Conservation (phyloP, 2,888 invertebrate species). For the Odontothrips loti region DNA sequence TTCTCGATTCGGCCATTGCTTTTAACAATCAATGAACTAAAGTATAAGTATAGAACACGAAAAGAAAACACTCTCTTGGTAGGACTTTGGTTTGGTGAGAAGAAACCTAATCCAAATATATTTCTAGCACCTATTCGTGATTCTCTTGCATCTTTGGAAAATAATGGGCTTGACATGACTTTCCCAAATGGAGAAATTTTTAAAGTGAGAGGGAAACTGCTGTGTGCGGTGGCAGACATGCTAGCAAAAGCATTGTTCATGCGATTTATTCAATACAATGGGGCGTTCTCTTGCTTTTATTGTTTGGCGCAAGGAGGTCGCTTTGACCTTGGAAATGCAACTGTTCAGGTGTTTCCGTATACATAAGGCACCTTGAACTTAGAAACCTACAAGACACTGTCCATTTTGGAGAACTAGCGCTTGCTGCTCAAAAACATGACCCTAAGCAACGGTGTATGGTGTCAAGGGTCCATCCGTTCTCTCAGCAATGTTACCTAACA, state of each 20-base stretch:
- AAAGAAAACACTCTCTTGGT: not conserved
- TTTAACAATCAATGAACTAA: not conserved
- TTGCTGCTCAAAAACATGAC: not conserved
- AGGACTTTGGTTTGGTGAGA: not conserved
- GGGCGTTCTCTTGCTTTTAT: too few species aligned
- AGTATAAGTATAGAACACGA: not conserved
- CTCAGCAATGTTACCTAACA: not conserved
- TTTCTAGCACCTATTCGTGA: not conserved
- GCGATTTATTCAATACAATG: too few species aligned
- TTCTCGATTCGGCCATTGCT: not conserved
- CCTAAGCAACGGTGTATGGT: not conserved
- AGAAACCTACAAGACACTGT: not conserved
- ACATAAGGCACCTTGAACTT: not conserved
- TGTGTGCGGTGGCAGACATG: not conserved
- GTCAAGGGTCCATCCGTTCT: not conserved
- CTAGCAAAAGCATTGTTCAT: not conserved
- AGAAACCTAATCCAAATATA: not conserved
- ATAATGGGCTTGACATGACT: not conserved
- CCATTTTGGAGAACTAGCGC: not conserved
- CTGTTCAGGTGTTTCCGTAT: not conserved
- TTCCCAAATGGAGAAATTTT: not conserved
- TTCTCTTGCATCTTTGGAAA: not conserved
- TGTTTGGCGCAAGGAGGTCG: not conserved
- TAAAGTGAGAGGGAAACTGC: not conserved
- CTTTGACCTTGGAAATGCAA: not conserved